Conservation (phyloP, 37 sponge, comb jelly and placozoan genomes). For the Tethya wilhelma region DNA sequence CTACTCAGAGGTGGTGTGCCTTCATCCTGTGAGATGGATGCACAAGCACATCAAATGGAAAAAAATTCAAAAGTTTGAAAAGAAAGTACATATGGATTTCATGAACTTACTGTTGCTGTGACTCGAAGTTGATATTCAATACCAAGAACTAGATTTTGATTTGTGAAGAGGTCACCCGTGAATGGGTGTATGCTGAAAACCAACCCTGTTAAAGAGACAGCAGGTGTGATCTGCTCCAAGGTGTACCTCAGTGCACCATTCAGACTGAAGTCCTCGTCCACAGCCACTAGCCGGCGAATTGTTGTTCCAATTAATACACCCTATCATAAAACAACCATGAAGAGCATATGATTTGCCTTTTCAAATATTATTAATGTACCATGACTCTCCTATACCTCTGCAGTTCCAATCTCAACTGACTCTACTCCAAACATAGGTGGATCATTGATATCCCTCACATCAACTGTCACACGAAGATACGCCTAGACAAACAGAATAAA, state of each 20-base stretch:
- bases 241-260: slow-evolving; percentile 26
- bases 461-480: slow-evolving; percentile 29
- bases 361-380: background rate
- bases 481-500: background rate
- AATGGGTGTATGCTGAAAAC: slow-evolving; percentile 9
- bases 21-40: slow-evolving; percentile 37
- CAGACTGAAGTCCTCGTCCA: slow-evolving; percentile 25
- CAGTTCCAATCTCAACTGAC: background rate
- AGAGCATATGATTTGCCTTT: background rate
- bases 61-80: background rate
- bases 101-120: slow-evolving; percentile 27
- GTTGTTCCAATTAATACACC: background rate
- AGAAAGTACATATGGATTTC: background rate
- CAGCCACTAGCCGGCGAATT: slow-evolving; percentile 5
- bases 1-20: slow-evolving; percentile 40
- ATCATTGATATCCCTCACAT: slow-evolving; percentile 26
- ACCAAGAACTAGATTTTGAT: background rate
- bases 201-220: background rate
- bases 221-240: slow-evolving; percentile 6
- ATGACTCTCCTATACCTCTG: background rate
- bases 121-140: background rate
- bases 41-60: background rate
- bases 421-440: slow-evolving; percentile 4
- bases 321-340: background rate
- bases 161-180: slow-evolving; percentile 24